A percentile compares a stretch with the other conserved stretches of the same genome.
Conservation (phyloP, 2,113 vertebrate species). For the Crocuta crocuta region DNA sequence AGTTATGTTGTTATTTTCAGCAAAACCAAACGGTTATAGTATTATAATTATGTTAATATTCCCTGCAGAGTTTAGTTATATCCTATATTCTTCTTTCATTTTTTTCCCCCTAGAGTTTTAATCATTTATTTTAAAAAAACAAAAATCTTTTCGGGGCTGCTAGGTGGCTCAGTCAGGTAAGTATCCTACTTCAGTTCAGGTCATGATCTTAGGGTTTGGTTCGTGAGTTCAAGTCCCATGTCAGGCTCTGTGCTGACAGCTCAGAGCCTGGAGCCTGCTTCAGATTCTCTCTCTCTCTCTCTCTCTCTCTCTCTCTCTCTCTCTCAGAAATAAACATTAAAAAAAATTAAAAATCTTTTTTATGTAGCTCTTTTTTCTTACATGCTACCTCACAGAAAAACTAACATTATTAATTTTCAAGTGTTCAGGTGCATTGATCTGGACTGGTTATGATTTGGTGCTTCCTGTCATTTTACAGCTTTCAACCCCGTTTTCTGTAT, state of each 20-base stretch:
- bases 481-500: background rate
- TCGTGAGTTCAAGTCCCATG: no score
- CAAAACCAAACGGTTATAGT: background rate
- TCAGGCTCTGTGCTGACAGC: no score
- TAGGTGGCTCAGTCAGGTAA: no score
- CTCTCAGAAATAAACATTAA: no score
- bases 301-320: no score
- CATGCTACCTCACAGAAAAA: background rate
- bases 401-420: conserved; percentile 3
- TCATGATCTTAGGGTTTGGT: no score
- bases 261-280: no score
- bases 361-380: background rate
- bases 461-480: background rate
- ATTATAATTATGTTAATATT: background rate
- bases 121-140: background rate
- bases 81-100: background rate
- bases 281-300: no score
- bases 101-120: background rate
- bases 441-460: background rate
- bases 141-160: background rate
- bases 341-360: background rate
- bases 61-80: background rate
- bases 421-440: background rate
- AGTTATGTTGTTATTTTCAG: background rate
- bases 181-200: no score